Base-by-base conservation (phyloP, 2,797 vertebrate genomes). In the Pyrocephalus nanus region DNA sequence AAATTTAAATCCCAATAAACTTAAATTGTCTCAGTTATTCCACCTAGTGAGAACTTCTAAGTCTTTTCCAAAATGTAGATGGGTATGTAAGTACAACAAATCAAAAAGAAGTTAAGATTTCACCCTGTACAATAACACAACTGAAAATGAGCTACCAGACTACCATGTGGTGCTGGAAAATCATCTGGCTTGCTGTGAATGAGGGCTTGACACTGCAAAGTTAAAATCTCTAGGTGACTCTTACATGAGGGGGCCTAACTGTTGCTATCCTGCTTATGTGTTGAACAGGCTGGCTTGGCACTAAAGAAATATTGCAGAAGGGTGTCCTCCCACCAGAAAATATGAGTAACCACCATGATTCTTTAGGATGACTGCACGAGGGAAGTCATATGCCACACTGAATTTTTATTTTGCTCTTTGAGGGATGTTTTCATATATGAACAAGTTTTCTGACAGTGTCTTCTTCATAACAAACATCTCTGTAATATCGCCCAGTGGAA, bases 101-200 rank as follows among this genome's bases (percentile, higher is more conserved):
- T 58, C 55, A 61, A 84, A 73, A 10, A 86, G 6, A 51, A 88
- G 32, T 14, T 50, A 53, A 54, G 54, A 72, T 82, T 88, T 88
- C 43, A 86, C 23, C 58, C 54, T 45, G 29, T n/a, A 38, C 43
- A 84, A 11, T 32, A 69, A 1, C 60, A 34, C 8, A 76, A 82
- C 92, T 92, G 90, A 92, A 95, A 96, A 94, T 93, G 95, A 96
- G 80, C 94, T 74, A 79, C 29, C 67, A 88, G 60, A 48, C 19
- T 78, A 86, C 70, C 83, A 93, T 79, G 83, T 91, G 94, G 74
- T 91, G 67, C 34, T 73, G 30, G 34, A 77, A 93, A 89, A 88
- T 95, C 86, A 91, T 87, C 92, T 91, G 83, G 17, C 43, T 96
- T 87, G 29, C 40, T 95, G 92, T 64, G 55, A 96, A 93, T 29